A percentile compares a stretch with the other conserved stretches of the same genome.
Conservation (phyloP, 2,113 vertebrate genomes). For the Zootoca vivipara region DNA sequence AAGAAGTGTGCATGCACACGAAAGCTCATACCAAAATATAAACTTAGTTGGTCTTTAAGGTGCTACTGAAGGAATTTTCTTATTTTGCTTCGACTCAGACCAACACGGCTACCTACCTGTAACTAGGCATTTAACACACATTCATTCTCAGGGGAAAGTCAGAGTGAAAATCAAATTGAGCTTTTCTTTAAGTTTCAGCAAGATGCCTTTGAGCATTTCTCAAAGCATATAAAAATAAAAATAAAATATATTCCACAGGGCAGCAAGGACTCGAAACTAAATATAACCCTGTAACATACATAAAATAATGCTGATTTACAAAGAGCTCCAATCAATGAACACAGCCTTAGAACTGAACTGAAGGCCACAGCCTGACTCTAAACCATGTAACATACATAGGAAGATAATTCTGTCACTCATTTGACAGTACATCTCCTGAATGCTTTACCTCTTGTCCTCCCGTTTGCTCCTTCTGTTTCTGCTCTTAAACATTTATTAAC, state of each 20-base stretch:
- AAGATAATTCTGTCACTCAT: neutral
- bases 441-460: neutral
- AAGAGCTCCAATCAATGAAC: neutral
- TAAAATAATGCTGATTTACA: neutral
- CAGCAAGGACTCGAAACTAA: neutral
- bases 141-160: constrained; percentile 16
- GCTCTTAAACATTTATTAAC: neutral
- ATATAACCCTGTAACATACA: neutral
- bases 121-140: constrained; percentile 22
- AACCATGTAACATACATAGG: neutral
- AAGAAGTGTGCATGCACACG: too few relatives aligned
- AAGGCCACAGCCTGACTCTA: neutral
- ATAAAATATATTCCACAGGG: neutral
- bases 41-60: too few relatives aligned
- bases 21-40: too few relatives aligned
- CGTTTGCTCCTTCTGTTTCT: neutral
- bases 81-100: too few relatives aligned
- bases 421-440: neutral
- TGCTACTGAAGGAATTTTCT: too few relatives aligned
- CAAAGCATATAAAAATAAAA: neutral
- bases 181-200: constrained; percentile 3
- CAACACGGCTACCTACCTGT: too few relatives aligned
- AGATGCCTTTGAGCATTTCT: neutral
- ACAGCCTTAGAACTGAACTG: neutral
- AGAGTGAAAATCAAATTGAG: neutral